These are phyloP conservation scores for Hypolimnas misippus DNA, from an alignment of 2,888 invertebrate species.

Conservation along the genomic window DNA sequence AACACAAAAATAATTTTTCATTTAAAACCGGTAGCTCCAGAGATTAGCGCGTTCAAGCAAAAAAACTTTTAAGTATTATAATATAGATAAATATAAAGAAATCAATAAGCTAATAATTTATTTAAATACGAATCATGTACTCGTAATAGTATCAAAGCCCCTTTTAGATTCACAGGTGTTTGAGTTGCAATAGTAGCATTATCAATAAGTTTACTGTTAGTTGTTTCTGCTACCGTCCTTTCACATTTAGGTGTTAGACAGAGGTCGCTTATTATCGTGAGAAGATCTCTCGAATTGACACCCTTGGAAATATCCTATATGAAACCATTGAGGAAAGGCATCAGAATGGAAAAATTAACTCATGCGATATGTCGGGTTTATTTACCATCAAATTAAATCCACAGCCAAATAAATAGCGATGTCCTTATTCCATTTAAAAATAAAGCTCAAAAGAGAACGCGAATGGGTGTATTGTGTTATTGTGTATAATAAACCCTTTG, in stretches of 20 bases:
- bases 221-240: slow-evolving; percentile 5
- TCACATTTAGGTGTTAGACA: slow-evolving; percentile 17
- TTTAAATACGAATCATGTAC: no score
- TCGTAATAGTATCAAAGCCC: not conserved
- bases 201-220: no score
- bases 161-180: not conserved
- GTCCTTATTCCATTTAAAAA: slow-evolving; percentile 36
- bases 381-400: slow-evolving; percentile 39
- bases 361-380: slow-evolving; percentile 67
- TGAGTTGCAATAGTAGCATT: not conserved
- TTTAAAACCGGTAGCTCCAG: no score
- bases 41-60: no score
- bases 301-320: slow-evolving; percentile 62
- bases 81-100: no score
- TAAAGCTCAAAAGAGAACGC: slow-evolving; percentile 48
- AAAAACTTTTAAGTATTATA: no score
- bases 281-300: slow-evolving; percentile 57
- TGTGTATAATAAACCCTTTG: slow-evolving; percentile 64
- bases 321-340: slow-evolving; percentile 70
- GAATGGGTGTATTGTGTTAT: slow-evolving; percentile 27
- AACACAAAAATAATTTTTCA: no score
- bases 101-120: no score
- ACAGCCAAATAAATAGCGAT: slow-evolving; percentile 15
- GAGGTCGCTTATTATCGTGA: slow-evolving; percentile 54
- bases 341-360: slow-evolving; percentile 77